Percentiles rank a stretch among this genome's conserved stretches.
Evolutionary conservation across 2,797 vertebrate species (phyloP).

Genomic region (Protonibea diacanthus): DNA sequence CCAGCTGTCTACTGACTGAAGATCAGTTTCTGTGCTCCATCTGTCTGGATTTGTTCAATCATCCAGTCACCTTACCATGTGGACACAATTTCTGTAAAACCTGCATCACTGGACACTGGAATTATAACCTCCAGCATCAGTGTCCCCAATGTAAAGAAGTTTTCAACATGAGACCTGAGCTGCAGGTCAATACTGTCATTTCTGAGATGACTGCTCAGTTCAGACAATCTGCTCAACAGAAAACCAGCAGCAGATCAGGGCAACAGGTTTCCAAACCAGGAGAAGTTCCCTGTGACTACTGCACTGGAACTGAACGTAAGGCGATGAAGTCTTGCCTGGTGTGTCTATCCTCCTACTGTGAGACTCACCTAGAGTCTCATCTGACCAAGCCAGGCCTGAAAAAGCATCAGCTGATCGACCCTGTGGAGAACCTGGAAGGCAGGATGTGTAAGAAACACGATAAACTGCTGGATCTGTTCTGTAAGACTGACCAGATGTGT

Average conservation of each 20-base stretch:
- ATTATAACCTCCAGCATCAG: rapidly evolving
- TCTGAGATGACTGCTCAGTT: constrained; percentile 22
- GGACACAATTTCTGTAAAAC: constrained; percentile 44
- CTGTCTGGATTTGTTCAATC: constrained; percentile 39
- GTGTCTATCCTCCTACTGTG: constrained; percentile 33
- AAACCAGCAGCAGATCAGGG: no score
- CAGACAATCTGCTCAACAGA: not conserved
- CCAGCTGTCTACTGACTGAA: constrained; percentile 18
- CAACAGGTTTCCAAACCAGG: no score
- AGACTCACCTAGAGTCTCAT: constrained; percentile 51
- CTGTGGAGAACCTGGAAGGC: constrained; percentile 20
- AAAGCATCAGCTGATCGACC: constrained; percentile 30
- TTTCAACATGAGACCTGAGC: not conserved
- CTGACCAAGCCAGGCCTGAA: not conserved
- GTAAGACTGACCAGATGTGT: constrained; percentile 29
- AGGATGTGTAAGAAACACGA: constrained; percentile 30
- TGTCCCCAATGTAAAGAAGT: constrained; percentile 17
- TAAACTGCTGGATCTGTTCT: constrained; percentile 45
- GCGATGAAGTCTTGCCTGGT: constrained; percentile 28
- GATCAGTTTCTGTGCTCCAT: constrained; percentile 42
- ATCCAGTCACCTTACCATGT: constrained; percentile 24
- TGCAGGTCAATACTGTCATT: constrained; percentile 25
- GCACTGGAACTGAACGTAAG: constrained; percentile 15
- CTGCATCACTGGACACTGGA: not conserved
- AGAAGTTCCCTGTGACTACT: constrained; percentile 10